phyloP scores from a whole-genome alignment of 2,113 vertebrate genomes.

The Capra hircus region DNA sequence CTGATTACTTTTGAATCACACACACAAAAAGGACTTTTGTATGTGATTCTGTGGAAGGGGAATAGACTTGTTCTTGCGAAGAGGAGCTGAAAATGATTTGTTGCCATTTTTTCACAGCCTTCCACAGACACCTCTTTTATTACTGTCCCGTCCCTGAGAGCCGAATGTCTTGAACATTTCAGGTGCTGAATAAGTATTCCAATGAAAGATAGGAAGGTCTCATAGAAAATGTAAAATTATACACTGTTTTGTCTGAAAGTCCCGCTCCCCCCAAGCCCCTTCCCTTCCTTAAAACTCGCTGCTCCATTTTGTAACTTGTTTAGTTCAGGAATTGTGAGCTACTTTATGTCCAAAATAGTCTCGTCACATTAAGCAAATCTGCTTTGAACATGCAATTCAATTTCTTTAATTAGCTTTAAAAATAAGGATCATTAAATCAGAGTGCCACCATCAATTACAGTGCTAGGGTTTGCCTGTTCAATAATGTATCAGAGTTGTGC shows the following conservation, averaged over 20 bases:
- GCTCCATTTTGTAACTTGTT: slow-evolving; percentile 16
- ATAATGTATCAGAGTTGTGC: slow-evolving; percentile 49
- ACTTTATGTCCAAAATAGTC: slow-evolving; percentile 46
- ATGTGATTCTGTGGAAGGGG: not conserved
- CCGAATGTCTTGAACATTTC: not conserved
- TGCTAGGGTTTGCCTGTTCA: slow-evolving; percentile 48
- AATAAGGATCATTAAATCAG: slow-evolving; percentile 63
- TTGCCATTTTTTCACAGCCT: not conserved
- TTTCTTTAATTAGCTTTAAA: slow-evolving; percentile 77
- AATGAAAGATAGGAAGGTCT: not conserved
- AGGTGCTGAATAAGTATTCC: not conserved
- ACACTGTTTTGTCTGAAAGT: not conserved
- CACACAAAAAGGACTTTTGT: not conserved
- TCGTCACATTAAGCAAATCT: slow-evolving; percentile 29
- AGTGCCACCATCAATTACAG: slow-evolving; percentile 59
- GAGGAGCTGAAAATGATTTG: not conserved
- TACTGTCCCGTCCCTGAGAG: not conserved
- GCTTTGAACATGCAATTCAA: slow-evolving; percentile 52
- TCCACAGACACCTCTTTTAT: not conserved
- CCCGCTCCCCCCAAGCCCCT: not conserved
- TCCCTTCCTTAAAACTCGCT: not conserved
- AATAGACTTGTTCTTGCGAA: not conserved
- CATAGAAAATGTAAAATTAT: not conserved
- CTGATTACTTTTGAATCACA: not conserved
- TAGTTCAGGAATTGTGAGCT: not conserved